Conservation (phyloP, 1,140 invertebrate species). For the Phymorhynchus buccinoides region DNA sequence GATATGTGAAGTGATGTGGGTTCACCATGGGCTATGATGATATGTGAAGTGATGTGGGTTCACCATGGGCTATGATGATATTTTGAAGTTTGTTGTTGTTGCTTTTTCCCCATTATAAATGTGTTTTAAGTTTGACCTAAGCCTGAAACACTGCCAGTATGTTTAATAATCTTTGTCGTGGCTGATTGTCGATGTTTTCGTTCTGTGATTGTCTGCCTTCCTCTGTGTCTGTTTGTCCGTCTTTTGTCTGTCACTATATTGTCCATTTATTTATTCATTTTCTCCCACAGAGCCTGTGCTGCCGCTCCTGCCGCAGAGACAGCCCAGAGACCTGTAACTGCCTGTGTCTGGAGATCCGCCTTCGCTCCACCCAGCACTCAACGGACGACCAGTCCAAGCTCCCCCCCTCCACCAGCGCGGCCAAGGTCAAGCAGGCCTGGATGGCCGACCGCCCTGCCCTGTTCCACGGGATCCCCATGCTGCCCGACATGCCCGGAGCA, state of each 20-base stretch:
- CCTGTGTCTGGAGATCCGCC: conserved; percentile 31
- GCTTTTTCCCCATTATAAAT: too few species aligned
- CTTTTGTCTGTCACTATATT: not conserved
- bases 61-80: too few species aligned
- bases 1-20: too few species aligned
- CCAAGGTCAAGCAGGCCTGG: not conserved
- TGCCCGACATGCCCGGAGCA: not conserved
- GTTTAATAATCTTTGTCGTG: too few species aligned
- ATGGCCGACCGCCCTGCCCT: not conserved
- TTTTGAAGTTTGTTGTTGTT: too few species aligned
- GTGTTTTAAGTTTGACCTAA: too few species aligned
- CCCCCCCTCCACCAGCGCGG: not conserved
- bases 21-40: too few species aligned
- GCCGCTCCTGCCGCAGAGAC: not conserved
- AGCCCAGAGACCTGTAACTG: conserved; percentile 32
- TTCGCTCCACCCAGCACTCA: not conserved
- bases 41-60: too few species aligned
- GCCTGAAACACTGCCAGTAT: too few species aligned
- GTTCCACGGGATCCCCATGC: not conserved
- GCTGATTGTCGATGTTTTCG: too few species aligned
- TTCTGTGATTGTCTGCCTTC: too few species aligned
- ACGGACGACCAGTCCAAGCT: not conserved
- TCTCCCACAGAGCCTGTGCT: not conserved
- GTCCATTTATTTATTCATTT: too few species aligned
- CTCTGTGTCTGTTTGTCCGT: not conserved